These are phyloP conservation scores for Drosophila ochracea DNA, from an alignment of 2,888 invertebrate species.

Conservation along the genomic window DNA sequence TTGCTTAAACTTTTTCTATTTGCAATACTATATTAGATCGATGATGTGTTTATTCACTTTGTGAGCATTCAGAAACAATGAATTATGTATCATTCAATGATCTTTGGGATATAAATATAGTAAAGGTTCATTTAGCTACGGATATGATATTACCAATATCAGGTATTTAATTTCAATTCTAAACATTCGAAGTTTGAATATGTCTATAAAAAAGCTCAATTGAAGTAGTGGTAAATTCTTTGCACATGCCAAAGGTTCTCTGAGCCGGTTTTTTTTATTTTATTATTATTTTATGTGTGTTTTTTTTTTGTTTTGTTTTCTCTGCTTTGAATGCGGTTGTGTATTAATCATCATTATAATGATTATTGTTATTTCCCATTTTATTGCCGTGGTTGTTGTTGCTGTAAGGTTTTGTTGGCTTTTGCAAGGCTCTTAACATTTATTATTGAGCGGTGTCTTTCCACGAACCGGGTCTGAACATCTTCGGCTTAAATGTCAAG, in stretches of 20 bases:
- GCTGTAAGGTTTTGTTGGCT: background rate
- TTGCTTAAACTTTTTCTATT: background rate
- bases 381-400: slow-evolving; percentile 7
- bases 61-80: background rate
- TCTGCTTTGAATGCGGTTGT: slow-evolving; percentile 50
- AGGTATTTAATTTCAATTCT: background rate
- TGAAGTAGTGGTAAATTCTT: slow-evolving; percentile 8
- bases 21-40: slow-evolving; percentile 18
- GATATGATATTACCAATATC: background rate
- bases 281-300: background rate
- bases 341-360: slow-evolving; percentile 61
- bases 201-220: background rate
- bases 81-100: background rate
- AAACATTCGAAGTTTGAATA: background rate
- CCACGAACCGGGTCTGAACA: slow-evolving; percentile 21
- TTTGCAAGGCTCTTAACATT: slow-evolving; percentile 60
- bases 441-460: slow-evolving; percentile 35
- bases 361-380: slow-evolving; percentile 51
- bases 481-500: slow-evolving; percentile 73
- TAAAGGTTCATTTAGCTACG: no score
- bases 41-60: slow-evolving; percentile 11
- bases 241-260: background rate
- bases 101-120: background rate
- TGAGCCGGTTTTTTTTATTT: slow-evolving; percentile 13
- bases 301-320: slow-evolving; percentile 40